A percentile compares a stretch with the other conserved stretches of the same genome.
phyloP scores from a whole-genome alignment of 92 coral and sea anemone species.

The Porites cylindrica region DNA sequence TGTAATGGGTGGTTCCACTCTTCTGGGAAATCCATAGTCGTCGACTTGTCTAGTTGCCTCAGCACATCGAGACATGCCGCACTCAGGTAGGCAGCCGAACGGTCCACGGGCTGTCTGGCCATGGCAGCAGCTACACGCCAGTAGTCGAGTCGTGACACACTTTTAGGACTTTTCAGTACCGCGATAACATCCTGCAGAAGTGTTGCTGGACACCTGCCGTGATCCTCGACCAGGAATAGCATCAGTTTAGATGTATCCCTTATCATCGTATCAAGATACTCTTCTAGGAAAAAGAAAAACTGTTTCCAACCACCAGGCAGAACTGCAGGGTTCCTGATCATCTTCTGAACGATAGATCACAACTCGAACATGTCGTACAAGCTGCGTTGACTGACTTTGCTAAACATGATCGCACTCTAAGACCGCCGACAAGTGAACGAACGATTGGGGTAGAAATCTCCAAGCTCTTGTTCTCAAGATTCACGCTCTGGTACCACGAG shows the following conservation, averaged over 20 bases:
- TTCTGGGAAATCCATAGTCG: too few species aligned
- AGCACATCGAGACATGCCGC: not conserved
- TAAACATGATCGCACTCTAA: not conserved
- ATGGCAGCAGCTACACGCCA: not conserved
- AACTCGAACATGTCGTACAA: slow-evolving; percentile 11
- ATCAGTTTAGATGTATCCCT: too few species aligned
- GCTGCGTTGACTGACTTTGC: not conserved
- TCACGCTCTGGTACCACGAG: too few species aligned
- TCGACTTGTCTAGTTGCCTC: not conserved
- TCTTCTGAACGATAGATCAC: not conserved
- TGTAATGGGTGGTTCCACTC: too few species aligned
- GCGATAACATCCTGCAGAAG: not conserved
- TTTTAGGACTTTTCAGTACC: not conserved
- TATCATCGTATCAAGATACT: too few species aligned
- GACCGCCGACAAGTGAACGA: too few species aligned
- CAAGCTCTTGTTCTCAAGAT: too few species aligned
- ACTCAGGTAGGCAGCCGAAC: not conserved
- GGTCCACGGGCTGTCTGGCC: not conserved
- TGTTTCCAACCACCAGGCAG: too few species aligned
- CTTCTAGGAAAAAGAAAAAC: too few species aligned
- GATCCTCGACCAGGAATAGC: too few species aligned
- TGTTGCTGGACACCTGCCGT: not conserved
- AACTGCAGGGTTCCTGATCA: not conserved
- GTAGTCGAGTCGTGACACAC: not conserved
- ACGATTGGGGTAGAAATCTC: too few species aligned